These are phyloP conservation scores for Zygaena filipendulae DNA, from an alignment of 2,888 invertebrate species.

Conservation along the genomic window DNA sequence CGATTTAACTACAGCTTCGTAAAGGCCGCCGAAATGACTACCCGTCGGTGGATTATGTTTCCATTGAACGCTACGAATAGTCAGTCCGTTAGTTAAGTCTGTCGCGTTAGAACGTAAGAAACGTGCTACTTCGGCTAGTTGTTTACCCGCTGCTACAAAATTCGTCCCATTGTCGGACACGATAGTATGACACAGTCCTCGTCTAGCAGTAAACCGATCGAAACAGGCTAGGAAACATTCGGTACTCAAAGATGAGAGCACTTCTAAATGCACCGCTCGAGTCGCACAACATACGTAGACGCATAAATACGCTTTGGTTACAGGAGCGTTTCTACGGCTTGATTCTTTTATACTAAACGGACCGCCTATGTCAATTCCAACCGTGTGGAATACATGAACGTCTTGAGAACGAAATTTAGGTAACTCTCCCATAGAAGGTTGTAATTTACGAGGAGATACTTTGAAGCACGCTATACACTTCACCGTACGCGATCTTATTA, in stretches of 20 bases:
- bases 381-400: conserved; percentile 5
- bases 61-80: conserved; percentile 3
- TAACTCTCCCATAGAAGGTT: conserved; percentile 10
- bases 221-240: conserved; percentile 12
- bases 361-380: conserved; percentile 10
- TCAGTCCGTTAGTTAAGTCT: neutral
- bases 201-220: conserved; percentile 11
- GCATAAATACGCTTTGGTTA: conserved; percentile 19
- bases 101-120: neutral
- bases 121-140: conserved; percentile 3
- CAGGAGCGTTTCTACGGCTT: conserved; percentile 12
- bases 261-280: conserved; percentile 16
- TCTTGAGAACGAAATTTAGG: conserved; percentile 3
- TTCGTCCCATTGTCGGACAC: conserved; percentile 14
- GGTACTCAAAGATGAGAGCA: conserved; percentile 2
- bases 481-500: conserved; percentile 4
- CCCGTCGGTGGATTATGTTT: conserved; percentile 8
- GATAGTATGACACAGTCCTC: conserved; percentile 9
- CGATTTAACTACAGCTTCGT: conserved; percentile 11
- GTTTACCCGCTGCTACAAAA: conserved; percentile 10
- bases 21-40: conserved; percentile 11
- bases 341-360: conserved; percentile 11
- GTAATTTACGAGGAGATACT: conserved; percentile 2
- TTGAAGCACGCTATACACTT: conserved; percentile 10
- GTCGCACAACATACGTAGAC: conserved; percentile 19